Conservation (phyloP, 2,113 vertebrate genomes). For the Ahaetulla prasina region DNA sequence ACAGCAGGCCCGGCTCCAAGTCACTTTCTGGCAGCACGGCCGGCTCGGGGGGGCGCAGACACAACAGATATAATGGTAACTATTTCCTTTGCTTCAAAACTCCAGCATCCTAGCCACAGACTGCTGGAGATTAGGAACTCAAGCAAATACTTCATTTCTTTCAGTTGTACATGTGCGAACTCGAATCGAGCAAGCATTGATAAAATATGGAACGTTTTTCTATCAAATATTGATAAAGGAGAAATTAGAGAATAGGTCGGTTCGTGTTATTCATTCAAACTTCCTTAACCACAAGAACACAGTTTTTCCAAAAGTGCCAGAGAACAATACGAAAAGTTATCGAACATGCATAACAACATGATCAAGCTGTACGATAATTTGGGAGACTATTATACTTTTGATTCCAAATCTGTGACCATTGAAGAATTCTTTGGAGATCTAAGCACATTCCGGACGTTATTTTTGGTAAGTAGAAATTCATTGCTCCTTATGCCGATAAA, state of each 20-base stretch:
- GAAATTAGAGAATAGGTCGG: neutral
- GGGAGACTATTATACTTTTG: conserved; percentile 89
- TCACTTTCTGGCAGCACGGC: too few species aligned
- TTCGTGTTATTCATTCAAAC: neutral
- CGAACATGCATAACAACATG: conserved; percentile 96
- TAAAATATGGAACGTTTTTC: rapidly evolving
- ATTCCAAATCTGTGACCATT: conserved; percentile 81
- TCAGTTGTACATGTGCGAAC: neutral
- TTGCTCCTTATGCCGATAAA: neutral
- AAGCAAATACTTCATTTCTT: neutral
- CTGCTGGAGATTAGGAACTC: neutral
- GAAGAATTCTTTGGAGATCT: conserved; percentile 96
- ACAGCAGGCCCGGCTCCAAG: too few species aligned
- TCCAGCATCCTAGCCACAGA: neutral
- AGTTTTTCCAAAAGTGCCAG: conserved; percentile 86
- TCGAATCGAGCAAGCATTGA: neutral
- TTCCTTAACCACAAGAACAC: conserved; percentile 84
- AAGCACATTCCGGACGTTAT: conserved; percentile 85
- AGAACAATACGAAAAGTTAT: conserved; percentile 92
- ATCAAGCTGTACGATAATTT: conserved; percentile 88
- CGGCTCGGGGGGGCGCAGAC: too few species aligned
- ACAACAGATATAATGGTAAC: neutral
- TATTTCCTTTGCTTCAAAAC: neutral
- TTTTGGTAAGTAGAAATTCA: conserved; percentile 82
- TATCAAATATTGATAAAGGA: neutral